Evolutionary conservation across 2,888 invertebrate species (phyloP).

Genomic region (Pristionchus fissidentatus): DNA sequence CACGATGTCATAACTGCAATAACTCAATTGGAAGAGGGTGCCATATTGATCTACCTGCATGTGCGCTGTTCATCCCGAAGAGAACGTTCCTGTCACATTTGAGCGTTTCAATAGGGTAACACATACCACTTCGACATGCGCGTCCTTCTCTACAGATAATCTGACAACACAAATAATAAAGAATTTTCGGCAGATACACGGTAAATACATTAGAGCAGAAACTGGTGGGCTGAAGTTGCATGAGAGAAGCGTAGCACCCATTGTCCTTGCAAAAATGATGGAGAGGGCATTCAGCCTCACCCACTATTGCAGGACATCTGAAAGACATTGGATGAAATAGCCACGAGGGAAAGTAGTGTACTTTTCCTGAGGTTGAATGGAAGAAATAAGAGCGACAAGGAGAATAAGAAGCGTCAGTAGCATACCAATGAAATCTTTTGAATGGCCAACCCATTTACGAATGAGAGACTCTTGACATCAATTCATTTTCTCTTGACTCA

Average conservation of each 20-base stretch:
- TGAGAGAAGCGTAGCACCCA: slow-evolving; percentile 38
- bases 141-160: slow-evolving; percentile 25
- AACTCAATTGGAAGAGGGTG: background rate
- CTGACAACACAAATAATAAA: background rate
- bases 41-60: slow-evolving; percentile 10
- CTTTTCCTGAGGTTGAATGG: background rate
- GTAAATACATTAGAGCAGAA: slow-evolving; percentile 39
- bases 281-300: slow-evolving; percentile 43
- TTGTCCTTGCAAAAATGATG: slow-evolving; percentile 41
- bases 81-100: slow-evolving; percentile 45
- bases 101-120: slow-evolving; percentile 46
- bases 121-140: slow-evolving; percentile 46
- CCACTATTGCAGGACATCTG: slow-evolving; percentile 40
- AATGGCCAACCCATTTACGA: background rate
- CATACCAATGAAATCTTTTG: background rate
- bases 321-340: background rate
- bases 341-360: background rate
- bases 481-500: background rate
- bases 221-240: slow-evolving; percentile 5
- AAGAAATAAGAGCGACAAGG: background rate
- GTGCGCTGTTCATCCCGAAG: background rate
- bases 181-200: background rate
- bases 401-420: background rate
- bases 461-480: slow-evolving; percentile 39
- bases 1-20: slow-evolving; percentile 37